These are phyloP conservation scores for Oreochromis mossambicus DNA, from an alignment of 2,797 vertebrate species.

Conservation along the genomic window DNA sequence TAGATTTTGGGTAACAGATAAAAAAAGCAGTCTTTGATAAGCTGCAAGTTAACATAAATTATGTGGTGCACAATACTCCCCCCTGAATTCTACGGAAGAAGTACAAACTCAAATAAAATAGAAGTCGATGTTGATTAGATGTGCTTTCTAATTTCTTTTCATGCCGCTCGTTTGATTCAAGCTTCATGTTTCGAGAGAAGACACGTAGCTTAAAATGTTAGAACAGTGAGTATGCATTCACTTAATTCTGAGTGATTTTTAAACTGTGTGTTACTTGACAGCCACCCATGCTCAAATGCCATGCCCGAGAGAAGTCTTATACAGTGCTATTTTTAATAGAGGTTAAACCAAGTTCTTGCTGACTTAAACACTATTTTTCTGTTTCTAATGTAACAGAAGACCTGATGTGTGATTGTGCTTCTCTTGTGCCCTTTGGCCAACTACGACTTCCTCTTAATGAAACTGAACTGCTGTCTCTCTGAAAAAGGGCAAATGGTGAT, in stretches of 20 bases:
- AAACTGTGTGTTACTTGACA: neutral
- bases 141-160: neutral
- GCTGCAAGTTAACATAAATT: neutral
- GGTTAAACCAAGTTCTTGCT: neutral
- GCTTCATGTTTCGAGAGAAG: neutral
- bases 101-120: neutral
- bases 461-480: neutral
- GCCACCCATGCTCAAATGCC: neutral
- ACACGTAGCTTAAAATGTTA: neutral
- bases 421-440: neutral
- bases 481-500: conserved; percentile 33
- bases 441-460: conserved; percentile 46
- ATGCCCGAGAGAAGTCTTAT: neutral
- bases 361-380: neutral
- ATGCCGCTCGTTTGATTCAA: neutral
- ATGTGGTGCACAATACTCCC: neutral
- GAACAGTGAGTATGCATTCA: neutral
- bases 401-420: neutral
- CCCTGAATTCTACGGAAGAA: neutral
- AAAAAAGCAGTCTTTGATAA: neutral
- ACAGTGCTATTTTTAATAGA: neutral
- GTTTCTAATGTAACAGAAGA: neutral
- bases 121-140: neutral
- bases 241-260: neutral
- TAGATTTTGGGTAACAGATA: neutral